Conservation (phyloP, 2,888 invertebrate genomes). For the Falcaria lacertinaria region DNA sequence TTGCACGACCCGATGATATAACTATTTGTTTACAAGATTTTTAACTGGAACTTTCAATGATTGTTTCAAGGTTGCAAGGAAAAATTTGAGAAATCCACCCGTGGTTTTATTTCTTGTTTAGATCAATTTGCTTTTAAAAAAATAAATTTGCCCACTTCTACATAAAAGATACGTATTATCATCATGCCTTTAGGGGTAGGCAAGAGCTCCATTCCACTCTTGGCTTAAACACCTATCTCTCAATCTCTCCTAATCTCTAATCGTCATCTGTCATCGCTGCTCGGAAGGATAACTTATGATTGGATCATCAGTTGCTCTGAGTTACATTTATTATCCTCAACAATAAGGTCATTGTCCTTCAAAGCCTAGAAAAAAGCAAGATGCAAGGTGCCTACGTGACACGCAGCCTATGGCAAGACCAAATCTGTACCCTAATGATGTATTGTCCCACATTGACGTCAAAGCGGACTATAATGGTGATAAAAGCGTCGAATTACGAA, state of each 20-base stretch:
- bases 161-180: too few species aligned
- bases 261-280: too few species aligned
- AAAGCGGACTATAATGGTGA: conserved; percentile 5
- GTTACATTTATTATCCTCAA: too few species aligned
- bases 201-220: too few species aligned
- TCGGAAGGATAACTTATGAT: too few species aligned
- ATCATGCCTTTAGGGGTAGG: too few species aligned
- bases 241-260: too few species aligned
- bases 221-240: too few species aligned
- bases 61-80: neutral
- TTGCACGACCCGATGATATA: neutral
- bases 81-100: neutral
- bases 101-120: too few species aligned
- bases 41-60: neutral
- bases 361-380: neutral
- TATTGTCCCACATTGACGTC: conserved; percentile 27
- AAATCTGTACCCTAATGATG: conserved; percentile 22
- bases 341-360: neutral
- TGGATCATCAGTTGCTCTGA: too few species aligned
- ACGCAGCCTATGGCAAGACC: conserved; percentile 11
- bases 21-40: neutral
- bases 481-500: conserved; percentile 7
- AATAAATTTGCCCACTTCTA: too few species aligned
- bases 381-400: conserved; percentile 24
- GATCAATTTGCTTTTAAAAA: too few species aligned